phyloP scores from a whole-genome alignment of 2,888 invertebrate genomes.

The Phengaris alcon region DNA sequence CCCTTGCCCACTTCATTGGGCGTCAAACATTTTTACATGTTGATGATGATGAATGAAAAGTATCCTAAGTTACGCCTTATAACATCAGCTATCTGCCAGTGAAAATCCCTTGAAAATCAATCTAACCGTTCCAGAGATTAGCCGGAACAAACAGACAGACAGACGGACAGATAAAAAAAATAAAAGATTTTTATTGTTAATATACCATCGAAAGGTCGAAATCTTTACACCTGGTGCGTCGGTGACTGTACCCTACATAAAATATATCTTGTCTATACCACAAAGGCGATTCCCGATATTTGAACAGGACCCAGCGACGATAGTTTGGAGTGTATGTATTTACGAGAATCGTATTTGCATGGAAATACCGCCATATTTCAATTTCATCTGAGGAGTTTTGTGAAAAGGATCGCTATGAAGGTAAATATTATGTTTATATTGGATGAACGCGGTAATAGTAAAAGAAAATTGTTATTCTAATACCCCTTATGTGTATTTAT shows the following conservation, averaged over 20 bases:
- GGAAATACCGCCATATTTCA: conserved; percentile 43
- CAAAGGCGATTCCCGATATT: conserved; percentile 35
- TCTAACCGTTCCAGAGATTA: no score
- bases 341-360: conserved; percentile 42
- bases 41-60: no score
- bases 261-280: neutral
- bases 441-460: conserved; percentile 4
- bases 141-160: no score
- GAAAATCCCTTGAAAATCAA: no score
- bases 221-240: neutral
- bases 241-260: neutral
- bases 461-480: conserved; percentile 23
- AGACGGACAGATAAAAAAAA: no score
- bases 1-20: no score
- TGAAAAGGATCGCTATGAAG: conserved; percentile 34
- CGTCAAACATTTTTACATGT: no score
- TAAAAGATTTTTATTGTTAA: no score
- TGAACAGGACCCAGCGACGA: conserved; percentile 41
- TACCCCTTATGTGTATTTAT: conserved; percentile 1
- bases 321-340: conserved; percentile 39
- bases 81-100: no score
- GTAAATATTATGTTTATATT: conserved; percentile 13
- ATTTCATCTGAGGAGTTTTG: conserved; percentile 38
- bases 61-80: no score
- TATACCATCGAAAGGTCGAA: neutral